A percentile compares a stretch with the other conserved stretches of the same genome.
Conservation (phyloP, 1,140 invertebrate genomes). For the Chymomyza costata region DNA sequence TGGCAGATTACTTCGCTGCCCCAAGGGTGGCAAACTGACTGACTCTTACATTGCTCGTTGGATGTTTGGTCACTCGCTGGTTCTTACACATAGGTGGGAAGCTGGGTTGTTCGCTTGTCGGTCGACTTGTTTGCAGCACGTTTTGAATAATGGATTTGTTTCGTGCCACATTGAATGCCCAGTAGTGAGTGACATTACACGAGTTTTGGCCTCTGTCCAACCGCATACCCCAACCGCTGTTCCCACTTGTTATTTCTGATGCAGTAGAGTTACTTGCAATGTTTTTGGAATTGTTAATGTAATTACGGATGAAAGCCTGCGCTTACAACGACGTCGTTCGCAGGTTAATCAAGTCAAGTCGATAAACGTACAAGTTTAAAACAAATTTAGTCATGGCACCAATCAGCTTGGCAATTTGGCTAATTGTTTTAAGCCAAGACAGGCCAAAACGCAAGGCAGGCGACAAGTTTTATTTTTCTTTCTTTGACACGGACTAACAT, state of each 20-base stretch:
- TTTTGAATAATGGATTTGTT: slow-evolving; percentile 69
- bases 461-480: too few species aligned
- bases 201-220: slow-evolving; percentile 22
- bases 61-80: slow-evolving; percentile 29
- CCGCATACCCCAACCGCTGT: too few species aligned
- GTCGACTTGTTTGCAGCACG: slow-evolving; percentile 62
- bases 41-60: slow-evolving; percentile 1
- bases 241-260: too few species aligned
- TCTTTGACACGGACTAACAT: too few species aligned
- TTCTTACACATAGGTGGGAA: slow-evolving; percentile 47
- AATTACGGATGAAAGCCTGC: slow-evolving; percentile 60
- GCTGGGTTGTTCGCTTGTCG: slow-evolving; percentile 47
- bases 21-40: too few species aligned
- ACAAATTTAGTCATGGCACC: slow-evolving; percentile 12
- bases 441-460: too few species aligned
- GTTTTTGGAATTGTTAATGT: slow-evolving; percentile 70
- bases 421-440: slow-evolving; percentile 45
- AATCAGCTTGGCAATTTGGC: slow-evolving; percentile 49
- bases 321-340: too few species aligned
- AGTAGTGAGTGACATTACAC: slow-evolving; percentile 59
- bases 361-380: slow-evolving; percentile 50
- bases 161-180: slow-evolving; percentile 62
- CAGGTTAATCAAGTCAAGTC: slow-evolving; percentile 43
- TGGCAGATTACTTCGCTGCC: too few species aligned
- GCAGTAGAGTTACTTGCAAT: slow-evolving; percentile 25